phyloP scores from a whole-genome alignment of 53 echinoderm and acorn worm genomes.

The Paracentrotus lividus region DNA sequence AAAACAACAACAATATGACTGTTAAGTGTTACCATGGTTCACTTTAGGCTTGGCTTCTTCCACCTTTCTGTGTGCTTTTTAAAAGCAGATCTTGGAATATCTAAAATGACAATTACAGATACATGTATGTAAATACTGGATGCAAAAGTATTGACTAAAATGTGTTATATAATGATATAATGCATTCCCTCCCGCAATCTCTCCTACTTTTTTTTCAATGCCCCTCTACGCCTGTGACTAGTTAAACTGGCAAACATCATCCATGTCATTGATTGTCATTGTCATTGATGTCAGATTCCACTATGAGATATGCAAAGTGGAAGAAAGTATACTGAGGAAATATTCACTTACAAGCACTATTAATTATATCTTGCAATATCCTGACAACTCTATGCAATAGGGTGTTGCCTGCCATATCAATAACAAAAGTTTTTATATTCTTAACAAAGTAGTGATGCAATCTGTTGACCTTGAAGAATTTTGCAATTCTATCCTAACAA shows the following conservation, averaged over 20 bases:
- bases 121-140: too few species aligned
- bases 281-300: not conserved
- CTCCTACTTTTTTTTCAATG: too few species aligned
- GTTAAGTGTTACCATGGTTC: not conserved
- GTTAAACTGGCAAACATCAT: not conserved
- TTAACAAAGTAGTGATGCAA: slow-evolving; percentile 5
- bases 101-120: too few species aligned
- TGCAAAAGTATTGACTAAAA: too few species aligned
- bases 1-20: not conserved
- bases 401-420: slow-evolving; percentile 9
- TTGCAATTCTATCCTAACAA: not conserved
- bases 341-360: not conserved
- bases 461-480: not conserved
- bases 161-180: too few species aligned
- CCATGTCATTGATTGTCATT: not conserved
- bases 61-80: not conserved
- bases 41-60: not conserved
- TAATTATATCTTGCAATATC: not conserved
- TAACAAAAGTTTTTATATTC: not conserved
- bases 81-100: not conserved
- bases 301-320: not conserved
- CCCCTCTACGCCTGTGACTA: too few species aligned
- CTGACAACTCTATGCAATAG: not conserved
- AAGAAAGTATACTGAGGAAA: not conserved
- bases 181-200: too few species aligned